phyloP scores from a whole-genome alignment of 2,797 vertebrate species.

The Petrocephalus sullivani region DNA sequence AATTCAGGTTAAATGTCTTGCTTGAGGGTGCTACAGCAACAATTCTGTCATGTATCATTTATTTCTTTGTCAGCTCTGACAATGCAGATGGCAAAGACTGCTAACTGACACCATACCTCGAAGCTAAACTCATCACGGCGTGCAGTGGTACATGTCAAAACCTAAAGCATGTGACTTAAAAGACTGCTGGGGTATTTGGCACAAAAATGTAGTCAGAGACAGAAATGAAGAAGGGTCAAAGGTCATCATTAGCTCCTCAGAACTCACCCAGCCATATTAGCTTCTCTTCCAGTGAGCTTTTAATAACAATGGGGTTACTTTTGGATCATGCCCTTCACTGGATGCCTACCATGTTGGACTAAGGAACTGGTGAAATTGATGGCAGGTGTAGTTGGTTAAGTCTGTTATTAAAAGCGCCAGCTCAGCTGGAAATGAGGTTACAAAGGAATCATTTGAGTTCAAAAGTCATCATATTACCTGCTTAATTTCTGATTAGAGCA shows the following conservation, averaged over 20 bases:
- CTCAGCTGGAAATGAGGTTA: neutral
- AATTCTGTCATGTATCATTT: conserved; percentile 1
- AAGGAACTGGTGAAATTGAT: neutral
- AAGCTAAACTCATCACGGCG: neutral
- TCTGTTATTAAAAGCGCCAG: neutral
- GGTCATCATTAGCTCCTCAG: neutral
- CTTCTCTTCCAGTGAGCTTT: neutral
- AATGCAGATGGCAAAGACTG: neutral
- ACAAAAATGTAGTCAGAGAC: neutral
- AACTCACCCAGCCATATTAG: neutral
- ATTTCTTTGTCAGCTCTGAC: neutral
- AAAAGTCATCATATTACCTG: neutral
- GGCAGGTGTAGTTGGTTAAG: neutral
- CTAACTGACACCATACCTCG: neutral
- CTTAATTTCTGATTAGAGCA: neutral
- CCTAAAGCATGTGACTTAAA: neutral
- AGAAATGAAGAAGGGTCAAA: neutral
- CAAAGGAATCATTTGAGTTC: neutral
- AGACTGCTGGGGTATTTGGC: neutral
- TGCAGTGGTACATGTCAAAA: neutral
- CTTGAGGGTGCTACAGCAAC: neutral
- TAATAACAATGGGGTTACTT: neutral
- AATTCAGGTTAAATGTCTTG: neutral
- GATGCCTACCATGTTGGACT: neutral
- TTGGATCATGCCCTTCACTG: too few species aligned